Percentiles rank a stretch among this genome's conserved stretches.
Conservation (phyloP, 2,888 invertebrate species). For the Xylota sylvarum region DNA sequence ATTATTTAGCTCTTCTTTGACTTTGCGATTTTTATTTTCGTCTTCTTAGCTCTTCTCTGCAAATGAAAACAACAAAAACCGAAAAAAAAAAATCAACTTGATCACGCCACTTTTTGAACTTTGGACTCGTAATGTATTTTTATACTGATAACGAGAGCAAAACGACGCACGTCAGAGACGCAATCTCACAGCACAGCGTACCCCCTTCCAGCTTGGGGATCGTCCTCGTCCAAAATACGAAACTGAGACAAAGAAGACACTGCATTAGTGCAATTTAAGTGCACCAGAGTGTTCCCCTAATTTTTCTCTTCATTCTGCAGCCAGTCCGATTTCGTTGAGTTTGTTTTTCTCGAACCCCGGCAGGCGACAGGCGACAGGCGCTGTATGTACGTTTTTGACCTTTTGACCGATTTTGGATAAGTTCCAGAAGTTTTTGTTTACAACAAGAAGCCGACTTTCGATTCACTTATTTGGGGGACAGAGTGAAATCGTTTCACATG, state of each 20-base stretch:
- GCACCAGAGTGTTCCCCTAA: not conserved
- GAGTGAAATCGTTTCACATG: conserved; percentile 12
- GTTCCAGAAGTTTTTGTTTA: not conserved
- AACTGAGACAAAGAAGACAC: not conserved
- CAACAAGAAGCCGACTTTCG: not conserved
- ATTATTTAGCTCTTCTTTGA: not conserved
- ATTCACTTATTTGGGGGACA: not conserved
- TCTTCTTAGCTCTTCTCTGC: conserved; percentile 4
- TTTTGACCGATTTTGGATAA: not conserved
- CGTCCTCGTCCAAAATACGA: not conserved
- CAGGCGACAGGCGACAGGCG: too few species aligned
- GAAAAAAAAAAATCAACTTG: conserved; percentile 40
- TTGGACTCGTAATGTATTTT: conserved; percentile 66
- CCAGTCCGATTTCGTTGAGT: not conserved
- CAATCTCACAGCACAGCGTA: not conserved
- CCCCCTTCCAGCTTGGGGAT: not conserved
- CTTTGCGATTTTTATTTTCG: conserved; percentile 15
- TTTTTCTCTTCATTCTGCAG: not conserved
- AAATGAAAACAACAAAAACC: conserved; percentile 15
- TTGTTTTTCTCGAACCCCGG: not conserved
- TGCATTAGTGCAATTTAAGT: conserved; percentile 1
- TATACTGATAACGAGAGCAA: conserved; percentile 67
- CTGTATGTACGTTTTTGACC: not conserved
- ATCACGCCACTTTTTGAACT: conserved; percentile 75
- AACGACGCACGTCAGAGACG: conserved; percentile 59